phyloP scores from a whole-genome alignment of 64 coral and sea anemone species.

The Trachythela sp. region DNA sequence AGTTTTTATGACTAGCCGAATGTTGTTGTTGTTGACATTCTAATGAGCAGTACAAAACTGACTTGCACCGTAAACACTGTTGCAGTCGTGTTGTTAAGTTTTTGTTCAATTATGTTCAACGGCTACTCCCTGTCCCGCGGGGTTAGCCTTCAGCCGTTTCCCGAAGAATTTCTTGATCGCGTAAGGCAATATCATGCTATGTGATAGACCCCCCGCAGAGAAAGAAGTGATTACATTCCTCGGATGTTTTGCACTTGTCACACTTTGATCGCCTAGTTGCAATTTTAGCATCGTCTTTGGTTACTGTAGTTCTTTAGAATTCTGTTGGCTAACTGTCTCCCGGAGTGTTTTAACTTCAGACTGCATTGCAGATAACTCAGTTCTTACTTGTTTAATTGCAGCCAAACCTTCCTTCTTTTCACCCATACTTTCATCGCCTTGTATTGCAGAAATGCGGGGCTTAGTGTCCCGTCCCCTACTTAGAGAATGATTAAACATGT shows the following conservation, averaged over 20 bases:
- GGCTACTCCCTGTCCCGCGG: constrained; percentile 25
- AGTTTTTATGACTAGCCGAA: constrained; percentile 14
- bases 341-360: constrained; percentile 26
- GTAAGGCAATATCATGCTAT: no score
- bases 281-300: no score
- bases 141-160: constrained; percentile 45
- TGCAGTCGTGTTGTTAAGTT: no score
- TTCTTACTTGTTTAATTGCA: constrained; percentile 31
- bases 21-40: background rate
- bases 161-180: constrained; percentile 30
- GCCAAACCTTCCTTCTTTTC: constrained; percentile 19
- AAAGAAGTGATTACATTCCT: no score
- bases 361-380: constrained; percentile 15
- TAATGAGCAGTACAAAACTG: background rate
- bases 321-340: no score
- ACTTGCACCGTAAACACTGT: constrained; percentile 5
- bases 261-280: no score
- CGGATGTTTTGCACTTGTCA: no score
- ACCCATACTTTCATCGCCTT: background rate
- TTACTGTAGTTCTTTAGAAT: no score
- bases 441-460: constrained; percentile 15
- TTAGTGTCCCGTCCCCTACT: background rate
- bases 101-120: background rate
- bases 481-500: constrained; percentile 32
- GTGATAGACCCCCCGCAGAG: no score